Percentiles rank a stretch among this genome's conserved stretches.
These are phyloP conservation scores for Recurvirostra avosetta DNA, from an alignment of 2,113 vertebrate species.

Conservation along the genomic window DNA sequence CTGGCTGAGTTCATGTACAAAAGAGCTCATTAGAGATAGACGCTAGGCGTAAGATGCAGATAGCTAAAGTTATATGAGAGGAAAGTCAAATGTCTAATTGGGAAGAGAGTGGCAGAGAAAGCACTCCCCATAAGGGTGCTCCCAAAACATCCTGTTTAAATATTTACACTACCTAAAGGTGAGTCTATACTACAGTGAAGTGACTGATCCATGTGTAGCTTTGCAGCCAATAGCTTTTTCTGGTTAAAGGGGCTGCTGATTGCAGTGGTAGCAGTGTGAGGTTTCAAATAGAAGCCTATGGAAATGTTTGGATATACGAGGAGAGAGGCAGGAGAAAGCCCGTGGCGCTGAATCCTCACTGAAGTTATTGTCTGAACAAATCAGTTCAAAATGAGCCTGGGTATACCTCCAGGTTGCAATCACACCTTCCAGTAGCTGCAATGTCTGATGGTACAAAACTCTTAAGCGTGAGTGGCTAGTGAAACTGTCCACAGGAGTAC, in stretches of 20 bases:
- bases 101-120: neutral
- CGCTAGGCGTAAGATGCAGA: neutral
- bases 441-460: neutral
- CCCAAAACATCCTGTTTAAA: neutral
- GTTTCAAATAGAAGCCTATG: neutral
- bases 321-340: neutral
- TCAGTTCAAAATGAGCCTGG: neutral
- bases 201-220: neutral
- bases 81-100: neutral
- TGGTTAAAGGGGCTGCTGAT: neutral
- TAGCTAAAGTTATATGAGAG: neutral
- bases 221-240: neutral
- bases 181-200: neutral
- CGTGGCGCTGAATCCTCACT: neutral
- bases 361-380: neutral
- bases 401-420: neutral
- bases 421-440: neutral
- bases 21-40: neutral
- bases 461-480: neutral
- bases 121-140: neutral
- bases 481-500: neutral
- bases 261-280: neutral
- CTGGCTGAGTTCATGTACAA: neutral
- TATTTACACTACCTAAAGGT: neutral
- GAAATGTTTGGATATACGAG: neutral